Base-by-base conservation (phyloP, 2,888 invertebrate species). In the Melieria picta region DNA sequence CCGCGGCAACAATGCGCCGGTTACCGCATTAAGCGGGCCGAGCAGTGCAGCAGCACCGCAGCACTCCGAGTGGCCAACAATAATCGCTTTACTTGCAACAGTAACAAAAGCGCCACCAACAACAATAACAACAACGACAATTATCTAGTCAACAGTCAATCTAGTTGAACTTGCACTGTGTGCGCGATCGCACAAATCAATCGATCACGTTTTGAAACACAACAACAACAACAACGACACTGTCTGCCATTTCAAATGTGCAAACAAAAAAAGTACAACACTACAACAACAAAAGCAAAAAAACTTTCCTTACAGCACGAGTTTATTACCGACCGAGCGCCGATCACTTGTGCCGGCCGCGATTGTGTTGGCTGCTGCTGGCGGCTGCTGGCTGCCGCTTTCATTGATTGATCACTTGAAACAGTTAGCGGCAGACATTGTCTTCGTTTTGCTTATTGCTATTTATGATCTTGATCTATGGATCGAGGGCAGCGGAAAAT, bases 391-490 rank as follows among this genome's bases (percentile, higher is more conserved):
- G 50, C 56, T 65, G 69, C 72, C 68, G 65, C 67, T 48, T 69
- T 79, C 79, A 81, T 82, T 83, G 83, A 84, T 84, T 82, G 84
- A 84, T 84, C 82, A 82, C 80, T 82, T 77, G 80, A 82, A 84
- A 84, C 83, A 84, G 84, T 84, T 84, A 84, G 83, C 81, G 80
- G 79, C 80, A 74, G 76, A 75, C 74, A 74, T 69, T 63, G 55
- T 56, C 48, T 60, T 58, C 50, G 50, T 64, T 77, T 75, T 78
- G 80, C 82, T 83, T 82, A 80, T 83, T 84, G 82, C 83, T 84
- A 83, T 83, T 83, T 84, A 83, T 83, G 83, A 84, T 84, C 83
- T 81, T 83, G 83, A 83, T 83, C 83, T 83, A 83, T 83, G 83
- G 81, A 83, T 83, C 81, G 82, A 82, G 83, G 84, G 83, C 84